Evolutionary conservation across 2,888 invertebrate genomes (phyloP).

Genomic region (Halocaridina rubra): DNA sequence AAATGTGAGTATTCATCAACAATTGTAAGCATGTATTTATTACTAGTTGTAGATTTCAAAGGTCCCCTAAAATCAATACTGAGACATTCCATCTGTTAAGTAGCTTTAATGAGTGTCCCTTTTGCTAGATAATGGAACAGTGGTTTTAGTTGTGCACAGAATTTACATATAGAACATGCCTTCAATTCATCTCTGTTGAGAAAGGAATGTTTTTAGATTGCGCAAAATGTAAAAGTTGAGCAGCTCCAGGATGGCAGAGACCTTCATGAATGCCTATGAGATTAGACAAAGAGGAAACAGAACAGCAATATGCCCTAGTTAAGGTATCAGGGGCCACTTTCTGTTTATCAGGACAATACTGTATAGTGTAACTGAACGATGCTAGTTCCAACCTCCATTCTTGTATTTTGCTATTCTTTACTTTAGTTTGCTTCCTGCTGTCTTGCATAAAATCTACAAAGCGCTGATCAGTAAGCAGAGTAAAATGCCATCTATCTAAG

Average conservation of each 20-base stretch:
- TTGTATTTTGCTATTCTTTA: conserved; percentile 22
- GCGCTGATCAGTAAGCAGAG: conserved; percentile 25
- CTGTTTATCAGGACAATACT: conserved; percentile 19
- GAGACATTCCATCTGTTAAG: conserved; percentile 62
- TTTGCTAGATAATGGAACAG: conserved; percentile 3
- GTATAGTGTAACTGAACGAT: conserved; percentile 1
- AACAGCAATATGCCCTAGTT: conserved; percentile 1
- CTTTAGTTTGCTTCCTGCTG: neutral
- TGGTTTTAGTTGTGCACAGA: conserved; percentile 47
- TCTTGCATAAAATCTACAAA: conserved; percentile 25
- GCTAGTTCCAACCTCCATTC: conserved; percentile 28
- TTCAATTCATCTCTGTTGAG: conserved; percentile 38
- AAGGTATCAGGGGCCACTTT: conserved; percentile 13
- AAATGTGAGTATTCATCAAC: conserved; percentile 64
- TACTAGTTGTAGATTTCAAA: conserved; percentile 53
- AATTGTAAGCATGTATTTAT: conserved; percentile 62
- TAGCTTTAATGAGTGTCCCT: conserved; percentile 62
- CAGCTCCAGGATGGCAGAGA: conserved; percentile 60
- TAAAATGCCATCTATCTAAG: conserved; percentile 12
- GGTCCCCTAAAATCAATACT: conserved; percentile 64
- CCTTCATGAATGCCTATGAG: conserved; percentile 42
- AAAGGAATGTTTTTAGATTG: conserved; percentile 50
- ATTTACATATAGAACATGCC: conserved; percentile 6
- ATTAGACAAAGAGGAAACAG: neutral
- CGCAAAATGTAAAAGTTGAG: conserved; percentile 53